phyloP scores from a whole-genome alignment of 1,140 invertebrate species.

The Wasmannia auropunctata region DNA sequence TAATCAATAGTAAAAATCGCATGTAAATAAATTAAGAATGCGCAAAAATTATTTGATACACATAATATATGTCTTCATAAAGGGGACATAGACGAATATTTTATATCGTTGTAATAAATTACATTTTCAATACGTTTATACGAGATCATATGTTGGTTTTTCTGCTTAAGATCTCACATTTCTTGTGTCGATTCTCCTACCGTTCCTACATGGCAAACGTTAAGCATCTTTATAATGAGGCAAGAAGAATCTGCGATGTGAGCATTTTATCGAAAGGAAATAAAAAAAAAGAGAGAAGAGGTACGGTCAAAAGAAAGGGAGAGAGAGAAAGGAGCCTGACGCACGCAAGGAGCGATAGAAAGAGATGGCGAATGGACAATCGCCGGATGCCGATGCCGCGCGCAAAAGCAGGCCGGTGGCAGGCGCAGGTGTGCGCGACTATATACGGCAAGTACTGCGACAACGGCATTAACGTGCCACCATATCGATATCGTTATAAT shows the following conservation, averaged over 20 bases:
- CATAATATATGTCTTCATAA: neutral
- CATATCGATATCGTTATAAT: conserved; percentile 76
- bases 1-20: neutral
- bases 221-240: conserved; percentile 33
- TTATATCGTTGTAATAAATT: neutral
- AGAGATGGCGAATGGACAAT: conserved; percentile 65
- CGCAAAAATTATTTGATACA: neutral
- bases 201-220: neutral
- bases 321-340: neutral
- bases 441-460: conserved; percentile 65
- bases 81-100: neutral
- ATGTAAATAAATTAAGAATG: neutral
- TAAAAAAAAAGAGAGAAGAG: conserved; percentile 3
- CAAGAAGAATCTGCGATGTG: conserved; percentile 22
- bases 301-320: neutral
- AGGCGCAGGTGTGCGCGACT: conserved; percentile 71
- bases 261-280: conserved; percentile 12
- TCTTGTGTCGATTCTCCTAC: neutral
- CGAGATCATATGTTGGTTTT: neutral
- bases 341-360: conserved; percentile 20
- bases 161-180: neutral
- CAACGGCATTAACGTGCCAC: conserved; percentile 72
- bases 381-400: conserved; percentile 69
- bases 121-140: neutral
- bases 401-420: conserved; percentile 65